Percentiles rank a stretch among this genome's conserved stretches.
Evolutionary conservation across 2,888 invertebrate species (phyloP).

Genomic region (Nomada ferruginata): DNA sequence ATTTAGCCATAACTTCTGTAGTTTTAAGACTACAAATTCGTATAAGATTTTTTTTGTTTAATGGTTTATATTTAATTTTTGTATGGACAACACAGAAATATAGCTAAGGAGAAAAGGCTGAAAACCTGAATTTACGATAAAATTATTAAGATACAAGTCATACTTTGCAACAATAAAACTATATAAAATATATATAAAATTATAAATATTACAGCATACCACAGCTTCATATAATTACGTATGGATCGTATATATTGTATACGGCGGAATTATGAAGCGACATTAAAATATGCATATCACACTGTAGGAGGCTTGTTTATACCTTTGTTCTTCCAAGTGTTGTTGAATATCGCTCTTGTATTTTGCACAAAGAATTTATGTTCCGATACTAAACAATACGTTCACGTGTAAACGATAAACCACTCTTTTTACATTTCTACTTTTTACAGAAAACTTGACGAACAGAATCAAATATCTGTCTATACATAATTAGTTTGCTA

Average conservation of each 20-base stretch:
- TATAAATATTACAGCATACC: slow-evolving; percentile 49
- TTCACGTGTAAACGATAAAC: slow-evolving; percentile 29
- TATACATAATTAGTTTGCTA: slow-evolving; percentile 20
- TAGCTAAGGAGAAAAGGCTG: slow-evolving; percentile 56
- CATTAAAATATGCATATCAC: slow-evolving; percentile 60
- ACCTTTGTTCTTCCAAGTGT: slow-evolving; percentile 63
- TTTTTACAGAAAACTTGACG: slow-evolving; percentile 33
- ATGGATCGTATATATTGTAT: slow-evolving; percentile 48
- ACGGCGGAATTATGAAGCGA: slow-evolving; percentile 46
- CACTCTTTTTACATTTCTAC: slow-evolving; percentile 59
- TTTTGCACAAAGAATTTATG: slow-evolving; percentile 59
- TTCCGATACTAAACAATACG: slow-evolving; percentile 22
- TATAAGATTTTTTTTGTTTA: slow-evolving; percentile 54
- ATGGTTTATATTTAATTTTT: slow-evolving; percentile 43
- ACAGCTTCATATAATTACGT: slow-evolving; percentile 56
- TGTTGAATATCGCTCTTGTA: slow-evolving; percentile 37
- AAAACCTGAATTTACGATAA: slow-evolving; percentile 54
- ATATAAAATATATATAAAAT: slow-evolving; percentile 48
- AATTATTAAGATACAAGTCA: slow-evolving; percentile 49
- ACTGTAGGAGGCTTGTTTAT: slow-evolving; percentile 60
- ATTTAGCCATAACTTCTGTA: slow-evolving; percentile 82
- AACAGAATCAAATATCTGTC: slow-evolving; percentile 23
- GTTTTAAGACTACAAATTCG: slow-evolving; percentile 75
- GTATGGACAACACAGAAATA: slow-evolving; percentile 45
- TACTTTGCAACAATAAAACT: slow-evolving; percentile 46